Base-by-base conservation (phyloP, 2,113 vertebrate species). In the Apodemus sylvaticus region DNA sequence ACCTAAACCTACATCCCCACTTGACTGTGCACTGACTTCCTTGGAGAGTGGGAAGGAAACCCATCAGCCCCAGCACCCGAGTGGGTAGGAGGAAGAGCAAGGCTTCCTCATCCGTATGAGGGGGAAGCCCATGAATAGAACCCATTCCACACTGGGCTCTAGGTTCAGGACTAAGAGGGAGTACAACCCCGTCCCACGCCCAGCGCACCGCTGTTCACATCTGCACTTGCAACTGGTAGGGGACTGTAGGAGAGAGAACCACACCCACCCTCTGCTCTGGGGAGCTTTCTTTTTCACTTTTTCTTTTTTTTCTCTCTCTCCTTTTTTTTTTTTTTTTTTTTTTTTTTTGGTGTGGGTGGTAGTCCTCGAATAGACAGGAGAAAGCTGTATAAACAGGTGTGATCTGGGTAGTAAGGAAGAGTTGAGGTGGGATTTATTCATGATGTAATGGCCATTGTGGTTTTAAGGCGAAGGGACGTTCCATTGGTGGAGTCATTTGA, bases 401-500 rank as follows among this genome's bases (percentile, higher is more conserved):
- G 36, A 51, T 26, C 19, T 48, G 5, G 17, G 17, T 42, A 4
- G 48, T 4, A 58, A 58, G 24, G 8, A 42, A n/a, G 39, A 4
- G 39, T 4, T 36, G 71, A 1, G 45, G 73, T 48, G 42, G 10
- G 17, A 14, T 16, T 70, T 60, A 9, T 17, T 17, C 17, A 2
- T 58, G 31, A 12, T 3, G 68, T 10, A 58, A 22, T 31, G 48
- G n/a, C 36, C 19, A 0, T 48, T 10, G 12, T 5, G 42, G 76
- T 39, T 55, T 29, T 36, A 13, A 7, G 74, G 7, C 7, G 17
- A 6, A 74, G 68, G 60, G 19, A 0, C 29, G 14, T 8, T 36
- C 12, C 5, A 0, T 58, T 45, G 17, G 51, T 29, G 76, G 45
- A 7, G 68, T 4, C 13, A 0, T 39, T 6, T 3, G 90, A 10